Evolutionary conservation across 1,140 invertebrate species (phyloP).

Genomic region (Microvelia longipes): DNA sequence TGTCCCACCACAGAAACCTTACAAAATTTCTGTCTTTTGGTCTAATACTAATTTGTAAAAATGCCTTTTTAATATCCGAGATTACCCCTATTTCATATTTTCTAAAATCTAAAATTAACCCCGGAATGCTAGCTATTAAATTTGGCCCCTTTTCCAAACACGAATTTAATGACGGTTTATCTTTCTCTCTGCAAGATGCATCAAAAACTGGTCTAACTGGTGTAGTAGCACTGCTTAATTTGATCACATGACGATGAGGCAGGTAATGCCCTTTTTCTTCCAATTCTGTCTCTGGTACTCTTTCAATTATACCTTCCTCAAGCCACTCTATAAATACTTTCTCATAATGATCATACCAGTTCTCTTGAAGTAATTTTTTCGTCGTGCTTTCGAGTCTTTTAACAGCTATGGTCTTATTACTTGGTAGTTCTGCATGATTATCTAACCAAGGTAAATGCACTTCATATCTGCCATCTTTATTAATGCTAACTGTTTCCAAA

Average conservation of each 20-base stretch:
- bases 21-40: not conserved
- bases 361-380: not conserved
- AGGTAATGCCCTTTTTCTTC: not conserved
- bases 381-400: not conserved
- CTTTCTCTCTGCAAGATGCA: not conserved
- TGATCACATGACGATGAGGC: not conserved
- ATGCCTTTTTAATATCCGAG: not conserved
- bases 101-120: not conserved
- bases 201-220: not conserved
- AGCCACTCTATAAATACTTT: not conserved
- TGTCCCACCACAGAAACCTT: not conserved
- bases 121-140: not conserved
- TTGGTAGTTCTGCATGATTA: not conserved
- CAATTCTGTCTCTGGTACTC: not conserved
- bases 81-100: slow-evolving; percentile 16
- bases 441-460: not conserved
- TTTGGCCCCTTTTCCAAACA: not conserved
- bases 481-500: not conserved
- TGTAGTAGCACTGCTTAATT: not conserved
- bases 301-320: not conserved
- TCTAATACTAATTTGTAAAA: not conserved
- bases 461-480: not conserved
- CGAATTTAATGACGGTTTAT: not conserved
- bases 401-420: not conserved
- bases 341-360: not conserved